Percentiles rank a stretch among this genome's conserved stretches.
Evolutionary conservation across 2,888 invertebrate species (phyloP).

Genomic region (Acanthoscelides obtectus): DNA sequence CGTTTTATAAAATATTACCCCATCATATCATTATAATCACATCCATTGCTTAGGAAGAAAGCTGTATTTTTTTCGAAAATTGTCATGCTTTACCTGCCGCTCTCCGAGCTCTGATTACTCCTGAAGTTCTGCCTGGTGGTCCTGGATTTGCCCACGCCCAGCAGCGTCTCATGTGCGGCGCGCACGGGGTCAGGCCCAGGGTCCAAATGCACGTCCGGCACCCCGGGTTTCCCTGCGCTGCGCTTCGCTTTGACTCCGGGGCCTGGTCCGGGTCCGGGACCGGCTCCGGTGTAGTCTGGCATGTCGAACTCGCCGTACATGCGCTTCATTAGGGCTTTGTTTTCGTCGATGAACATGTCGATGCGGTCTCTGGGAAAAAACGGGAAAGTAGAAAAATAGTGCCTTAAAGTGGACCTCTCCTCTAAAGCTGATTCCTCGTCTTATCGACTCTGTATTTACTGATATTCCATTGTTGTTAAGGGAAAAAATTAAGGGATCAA

Average conservation of each 20-base stretch:
- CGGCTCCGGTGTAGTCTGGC: slow-evolving; percentile 42
- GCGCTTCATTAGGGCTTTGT: slow-evolving; percentile 86
- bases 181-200: slow-evolving; percentile 47
- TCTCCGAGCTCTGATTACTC: slow-evolving; percentile 51
- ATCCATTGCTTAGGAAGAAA: neutral
- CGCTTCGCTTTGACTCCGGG: slow-evolving; percentile 30
- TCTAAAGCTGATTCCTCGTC: too few relatives aligned
- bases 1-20: too few relatives aligned
- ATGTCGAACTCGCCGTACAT: slow-evolving; percentile 90
- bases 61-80: neutral
- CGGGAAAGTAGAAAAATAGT: too few relatives aligned
- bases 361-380: slow-evolving; percentile 72
- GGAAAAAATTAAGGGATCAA: too few relatives aligned
- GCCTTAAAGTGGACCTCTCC: too few relatives aligned
- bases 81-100: slow-evolving; percentile 46
- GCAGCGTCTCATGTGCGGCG: slow-evolving; percentile 41
- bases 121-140: slow-evolving; percentile 52
- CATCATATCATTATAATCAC: too few relatives aligned
- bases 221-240: slow-evolving; percentile 47
- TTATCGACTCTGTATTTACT: too few relatives aligned
- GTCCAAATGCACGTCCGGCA: slow-evolving; percentile 56
- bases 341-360: slow-evolving; percentile 89
- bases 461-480: too few relatives aligned
- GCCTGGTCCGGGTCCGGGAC: slow-evolving; percentile 50
- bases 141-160: slow-evolving; percentile 54